Evolutionary conservation across 2,113 vertebrate species (phyloP), one percentile per base, ranked within the genome.

Genomic region (Alethe castanea): DNA sequence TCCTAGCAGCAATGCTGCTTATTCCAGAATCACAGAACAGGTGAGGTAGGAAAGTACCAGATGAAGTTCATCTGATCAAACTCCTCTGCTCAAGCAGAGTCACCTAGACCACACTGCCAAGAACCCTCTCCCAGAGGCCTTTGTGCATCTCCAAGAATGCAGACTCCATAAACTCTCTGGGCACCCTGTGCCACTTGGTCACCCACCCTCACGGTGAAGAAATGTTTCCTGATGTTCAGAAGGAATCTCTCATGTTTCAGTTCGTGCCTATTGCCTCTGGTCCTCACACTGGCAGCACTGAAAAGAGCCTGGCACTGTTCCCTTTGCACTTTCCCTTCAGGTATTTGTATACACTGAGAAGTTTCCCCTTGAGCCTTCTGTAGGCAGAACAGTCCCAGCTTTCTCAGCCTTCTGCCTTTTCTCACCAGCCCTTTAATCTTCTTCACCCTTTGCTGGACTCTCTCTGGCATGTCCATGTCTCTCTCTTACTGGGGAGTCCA

Each of bases 81-180:
- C 11, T 8, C 23, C 36, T 50, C 60, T 42, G 33, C 48, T 62
- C 56, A 61, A 36, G 62, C 14, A 5, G 50, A 52, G 9, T 15
- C 20, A 56, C 19, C 35, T 2, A 53, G 19, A 73, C 11, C 31
- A 67, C 25, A 15, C 0, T n/a, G 35, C 19, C 48, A 52, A 66
- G 65, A 56, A 38, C 28, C 3, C 11, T 0, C 4, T 22, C 36
- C 42, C 40, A 35, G 6, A 1, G 1, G 22, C 14, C 61, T 84
- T 0, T 44, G 17, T 29, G 0, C 3, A 42, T 16, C 57, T 71
- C n/a, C 38, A 70, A 42, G 31, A 20, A 54, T 9, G 11, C 15
- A 35, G 20, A 71, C 11, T 53, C 19, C 16, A 67, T 14, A 19
- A 8, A 1, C 3, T 73, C 56, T 9, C 31, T 47, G 13, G 11